phyloP scores from a whole-genome alignment of 2,888 invertebrate species.

The Ophraella communa region DNA sequence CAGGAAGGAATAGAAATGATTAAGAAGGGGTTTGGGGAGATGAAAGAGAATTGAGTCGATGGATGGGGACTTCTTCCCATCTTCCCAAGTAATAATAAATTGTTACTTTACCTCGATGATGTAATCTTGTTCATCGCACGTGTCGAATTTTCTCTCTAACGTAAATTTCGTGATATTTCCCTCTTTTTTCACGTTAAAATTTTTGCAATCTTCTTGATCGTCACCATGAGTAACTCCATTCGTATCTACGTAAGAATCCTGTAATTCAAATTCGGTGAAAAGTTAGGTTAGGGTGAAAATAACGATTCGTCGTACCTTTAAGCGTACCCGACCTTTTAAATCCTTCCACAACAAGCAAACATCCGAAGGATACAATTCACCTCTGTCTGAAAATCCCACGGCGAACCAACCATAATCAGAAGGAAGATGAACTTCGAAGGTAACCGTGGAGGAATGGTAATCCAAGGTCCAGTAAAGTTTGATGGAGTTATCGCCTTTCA shows the following conservation, averaged over 20 bases:
- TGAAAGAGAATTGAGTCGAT: too few relatives aligned
- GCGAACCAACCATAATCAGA: conserved; percentile 75
- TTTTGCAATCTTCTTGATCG: conserved; percentile 75
- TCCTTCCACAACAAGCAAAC: conserved; percentile 82
- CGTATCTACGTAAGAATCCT: conserved; percentile 77
- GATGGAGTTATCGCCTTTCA: conserved; percentile 56
- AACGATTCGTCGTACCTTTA: conserved; percentile 62
- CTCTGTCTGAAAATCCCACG: conserved; percentile 85
- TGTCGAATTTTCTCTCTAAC: conserved; percentile 82
- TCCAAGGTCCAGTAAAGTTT: conserved; percentile 62
- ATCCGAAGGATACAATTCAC: conserved; percentile 76
- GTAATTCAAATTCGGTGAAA: conserved; percentile 28
- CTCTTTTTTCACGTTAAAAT: conserved; percentile 62
- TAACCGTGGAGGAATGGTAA: conserved; percentile 55
- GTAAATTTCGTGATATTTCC: conserved; percentile 70
- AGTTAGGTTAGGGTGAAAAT: too few relatives aligned
- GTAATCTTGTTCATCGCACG: conserved; percentile 80
- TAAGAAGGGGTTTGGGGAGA: too few relatives aligned
- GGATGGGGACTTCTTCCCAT: too few relatives aligned
- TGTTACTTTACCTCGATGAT: conserved; percentile 77
- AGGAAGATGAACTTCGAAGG: conserved; percentile 64
- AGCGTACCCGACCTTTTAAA: conserved; percentile 66
- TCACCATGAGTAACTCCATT: conserved; percentile 73
- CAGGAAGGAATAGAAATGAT: too few relatives aligned
- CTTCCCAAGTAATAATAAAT: too few relatives aligned